Base-by-base conservation (phyloP, 1,140 invertebrate species). In the Pantala flavescens region DNA sequence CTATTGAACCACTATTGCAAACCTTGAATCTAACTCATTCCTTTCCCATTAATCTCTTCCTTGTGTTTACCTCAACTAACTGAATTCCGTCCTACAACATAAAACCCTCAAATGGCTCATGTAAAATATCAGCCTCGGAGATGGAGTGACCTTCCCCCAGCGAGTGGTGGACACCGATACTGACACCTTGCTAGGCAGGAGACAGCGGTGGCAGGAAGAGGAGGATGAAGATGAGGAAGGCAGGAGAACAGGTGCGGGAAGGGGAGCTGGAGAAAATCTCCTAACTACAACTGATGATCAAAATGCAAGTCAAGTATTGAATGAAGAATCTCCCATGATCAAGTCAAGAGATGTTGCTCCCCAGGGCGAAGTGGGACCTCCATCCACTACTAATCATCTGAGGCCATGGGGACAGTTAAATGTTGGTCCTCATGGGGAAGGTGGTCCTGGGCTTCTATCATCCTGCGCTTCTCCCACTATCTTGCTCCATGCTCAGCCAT, bases 71-170 rank as follows among this genome's bases (percentile, higher is more conserved):
- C 28, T 36, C 28, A 36, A 36, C 28, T 36, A 36, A 36, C 28
- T 9, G 28, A 36, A 36, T 36, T 36, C 28, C 28, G 28, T 36
- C 28, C 28, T 36, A 36, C 28, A 36, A 36, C 28, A 36, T 36
- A 36, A 36, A 36, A 36, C 9, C 28, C 28, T 36, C 2, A 36
- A 36, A 36, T 36, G 28, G 28, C 28, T 9, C 2, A 36, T 36
- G 28, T 36, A 36, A 36, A 36, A 36, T 36, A 16, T 63, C 85
- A 93, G 94, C 85, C 88, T 93, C 82, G 93, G 93, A 78, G 93
- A 95, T 84, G 94, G 93, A 76, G 88, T 94, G 78, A 90, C 88
- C 79, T 96, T 92, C 83, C 93, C 93, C 19, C 90, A 92, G 81
- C 87, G 90, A 71, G 88, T 88, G 76, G 85, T 89, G 77, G 91